Evolutionary conservation across 2,113 vertebrate genomes (phyloP).

Genomic region (Procavia capensis): DNA sequence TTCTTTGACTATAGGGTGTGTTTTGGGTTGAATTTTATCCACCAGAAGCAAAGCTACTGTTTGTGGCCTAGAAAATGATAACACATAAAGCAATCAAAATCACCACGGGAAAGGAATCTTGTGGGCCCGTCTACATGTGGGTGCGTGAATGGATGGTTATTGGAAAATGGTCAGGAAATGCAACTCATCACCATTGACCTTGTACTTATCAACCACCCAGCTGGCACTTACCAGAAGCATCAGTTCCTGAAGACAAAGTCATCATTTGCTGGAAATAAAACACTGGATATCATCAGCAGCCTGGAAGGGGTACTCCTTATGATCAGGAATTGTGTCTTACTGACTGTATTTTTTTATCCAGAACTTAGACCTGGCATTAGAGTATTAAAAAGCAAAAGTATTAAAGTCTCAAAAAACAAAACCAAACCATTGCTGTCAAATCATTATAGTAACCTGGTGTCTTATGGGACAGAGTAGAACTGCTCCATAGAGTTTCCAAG

Average conservation of each 20-base stretch:
- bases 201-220: background rate
- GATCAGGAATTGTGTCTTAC: background rate
- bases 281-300: background rate
- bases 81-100: conserved; percentile 69
- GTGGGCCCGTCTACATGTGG: background rate
- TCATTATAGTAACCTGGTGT: background rate
- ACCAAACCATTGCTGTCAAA: background rate
- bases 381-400: too few species aligned
- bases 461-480: too few species aligned
- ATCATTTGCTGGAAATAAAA: background rate
- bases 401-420: too few species aligned
- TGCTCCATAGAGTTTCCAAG: too few species aligned
- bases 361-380: background rate
- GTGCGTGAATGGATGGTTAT: background rate
- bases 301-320: background rate
- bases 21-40: conserved; percentile 28
- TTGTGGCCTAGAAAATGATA: conserved; percentile 49
- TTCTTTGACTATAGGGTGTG: background rate
- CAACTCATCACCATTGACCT: background rate
- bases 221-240: background rate
- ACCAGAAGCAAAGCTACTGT: background rate
- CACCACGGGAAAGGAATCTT: conserved; percentile 50
- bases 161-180: background rate
- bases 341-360: background rate
- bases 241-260: background rate